Conservation (phyloP, 2,888 invertebrate species). For the Iphiclides podalirius region DNA sequence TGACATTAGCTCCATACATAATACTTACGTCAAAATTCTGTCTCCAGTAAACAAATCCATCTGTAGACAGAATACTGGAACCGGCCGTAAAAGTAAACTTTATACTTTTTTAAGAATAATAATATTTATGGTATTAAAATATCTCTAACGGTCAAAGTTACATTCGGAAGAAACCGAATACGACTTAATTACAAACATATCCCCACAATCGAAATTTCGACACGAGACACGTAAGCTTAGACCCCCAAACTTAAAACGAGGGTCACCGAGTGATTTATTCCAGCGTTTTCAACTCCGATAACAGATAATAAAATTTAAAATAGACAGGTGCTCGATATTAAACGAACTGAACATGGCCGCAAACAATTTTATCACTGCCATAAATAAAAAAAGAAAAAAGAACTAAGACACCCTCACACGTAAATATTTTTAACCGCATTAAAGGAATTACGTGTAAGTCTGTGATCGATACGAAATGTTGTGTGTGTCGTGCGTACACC, state of each 20-base stretch:
- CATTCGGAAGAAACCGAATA: not conserved
- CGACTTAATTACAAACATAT: constrained; percentile 7
- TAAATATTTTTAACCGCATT: constrained; percentile 56
- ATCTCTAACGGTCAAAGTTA: not conserved
- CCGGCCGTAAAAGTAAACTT: too few relatives aligned
- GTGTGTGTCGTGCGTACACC: constrained; percentile 29
- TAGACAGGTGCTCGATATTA: constrained; percentile 65
- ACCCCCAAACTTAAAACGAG: constrained; percentile 7
- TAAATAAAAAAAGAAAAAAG: constrained; percentile 61
- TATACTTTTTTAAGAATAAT: too few relatives aligned
- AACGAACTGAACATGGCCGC: constrained; percentile 62
- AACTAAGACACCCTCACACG: constrained; percentile 47
- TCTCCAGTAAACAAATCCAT: too few relatives aligned
- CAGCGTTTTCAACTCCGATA: constrained; percentile 42
- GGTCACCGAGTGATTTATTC: constrained; percentile 30
- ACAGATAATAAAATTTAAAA: constrained; percentile 48
- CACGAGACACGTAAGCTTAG: not conserved
- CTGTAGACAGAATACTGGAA: too few relatives aligned
- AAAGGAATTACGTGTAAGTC: constrained; percentile 42
- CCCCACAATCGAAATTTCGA: constrained; percentile 7
- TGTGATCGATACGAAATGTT: constrained; percentile 28
- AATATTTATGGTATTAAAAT: too few relatives aligned
- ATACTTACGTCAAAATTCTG: too few relatives aligned
- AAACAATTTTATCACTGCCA: constrained; percentile 73
- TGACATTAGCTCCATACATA: too few relatives aligned